A percentile compares a stretch with the other conserved stretches of the same genome.
Conservation (phyloP, 2,888 invertebrate genomes). For the Hypomecis punctinalis region DNA sequence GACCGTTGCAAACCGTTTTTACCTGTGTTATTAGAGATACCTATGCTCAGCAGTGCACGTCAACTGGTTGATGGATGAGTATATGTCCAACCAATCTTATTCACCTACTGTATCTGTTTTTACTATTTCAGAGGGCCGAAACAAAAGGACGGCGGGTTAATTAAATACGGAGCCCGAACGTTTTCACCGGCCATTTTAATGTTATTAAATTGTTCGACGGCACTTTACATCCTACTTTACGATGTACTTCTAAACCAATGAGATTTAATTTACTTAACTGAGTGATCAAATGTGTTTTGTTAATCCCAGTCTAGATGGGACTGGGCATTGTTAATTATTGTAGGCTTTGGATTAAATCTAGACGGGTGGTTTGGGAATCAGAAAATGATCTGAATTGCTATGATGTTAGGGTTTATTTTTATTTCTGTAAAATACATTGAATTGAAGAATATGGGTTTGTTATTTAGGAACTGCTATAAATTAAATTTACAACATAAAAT, state of each 20-base stretch:
- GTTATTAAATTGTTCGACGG: constrained; percentile 82
- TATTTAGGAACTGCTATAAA: too few species aligned
- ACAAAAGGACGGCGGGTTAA: constrained; percentile 74
- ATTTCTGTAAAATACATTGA: not conserved
- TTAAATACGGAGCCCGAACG: constrained; percentile 76
- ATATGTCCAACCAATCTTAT: too few species aligned
- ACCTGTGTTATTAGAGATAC: too few species aligned
- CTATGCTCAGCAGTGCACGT: too few species aligned
- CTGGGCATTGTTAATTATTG: constrained; percentile 1
- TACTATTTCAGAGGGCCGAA: constrained; percentile 56
- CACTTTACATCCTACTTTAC: constrained; percentile 73
- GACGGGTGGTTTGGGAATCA: not conserved
- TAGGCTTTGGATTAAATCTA: not conserved
- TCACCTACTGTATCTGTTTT: constrained; percentile 31
- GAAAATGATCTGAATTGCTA: not conserved
- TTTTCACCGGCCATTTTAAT: constrained; percentile 77
- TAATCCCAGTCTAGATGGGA: constrained; percentile 11
- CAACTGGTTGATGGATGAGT: too few species aligned
- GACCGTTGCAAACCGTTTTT: too few species aligned
- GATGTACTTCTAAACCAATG: constrained; percentile 65
- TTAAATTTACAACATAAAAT: too few species aligned
- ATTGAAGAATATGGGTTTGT: too few species aligned
- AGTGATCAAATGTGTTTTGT: constrained; percentile 27
- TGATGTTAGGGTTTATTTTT: not conserved
- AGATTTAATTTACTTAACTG: constrained; percentile 66